phyloP scores from a whole-genome alignment of 1,140 invertebrate genomes.

The Orius insidiosus region DNA sequence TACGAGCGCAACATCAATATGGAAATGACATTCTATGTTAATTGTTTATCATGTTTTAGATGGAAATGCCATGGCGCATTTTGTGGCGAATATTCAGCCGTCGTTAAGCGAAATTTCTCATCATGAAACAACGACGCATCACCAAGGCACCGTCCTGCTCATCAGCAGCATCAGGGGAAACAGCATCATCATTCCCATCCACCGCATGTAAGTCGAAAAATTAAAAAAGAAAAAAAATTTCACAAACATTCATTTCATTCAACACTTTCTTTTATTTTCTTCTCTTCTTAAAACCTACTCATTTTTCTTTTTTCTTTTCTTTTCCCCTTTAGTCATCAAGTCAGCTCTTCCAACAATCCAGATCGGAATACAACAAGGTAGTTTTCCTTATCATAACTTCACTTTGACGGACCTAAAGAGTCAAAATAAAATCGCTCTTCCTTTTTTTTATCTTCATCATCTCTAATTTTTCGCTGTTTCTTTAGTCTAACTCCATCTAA shows the following conservation, averaged over 20 bases:
- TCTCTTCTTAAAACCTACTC: background rate
- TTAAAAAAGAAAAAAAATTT: background rate
- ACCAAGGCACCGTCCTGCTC: slow-evolving; percentile 4
- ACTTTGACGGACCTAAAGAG: no score
- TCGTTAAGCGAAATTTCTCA: slow-evolving; percentile 22
- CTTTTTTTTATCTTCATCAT: no score
- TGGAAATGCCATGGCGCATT: slow-evolving; percentile 20
- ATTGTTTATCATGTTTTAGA: no score
- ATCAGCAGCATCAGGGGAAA: background rate
- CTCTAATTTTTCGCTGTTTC: no score
- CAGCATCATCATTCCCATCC: slow-evolving; percentile 16
- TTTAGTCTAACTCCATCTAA: no score
- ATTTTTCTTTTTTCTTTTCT: background rate
- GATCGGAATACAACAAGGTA: no score
- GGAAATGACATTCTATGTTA: no score
- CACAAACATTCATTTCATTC: background rate
- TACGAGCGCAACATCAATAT: no score
- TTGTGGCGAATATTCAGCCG: slow-evolving; percentile 22
- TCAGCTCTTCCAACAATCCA: no score
- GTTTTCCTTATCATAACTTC: no score
- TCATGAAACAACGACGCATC: slow-evolving; percentile 12
- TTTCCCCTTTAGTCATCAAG: no score
- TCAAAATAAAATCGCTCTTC: no score
- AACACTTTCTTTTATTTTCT: background rate
- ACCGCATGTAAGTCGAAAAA: slow-evolving; percentile 6